These are phyloP conservation scores for Aleadryas rufinucha DNA, from an alignment of 2,113 vertebrate genomes.

Conservation along the genomic window DNA sequence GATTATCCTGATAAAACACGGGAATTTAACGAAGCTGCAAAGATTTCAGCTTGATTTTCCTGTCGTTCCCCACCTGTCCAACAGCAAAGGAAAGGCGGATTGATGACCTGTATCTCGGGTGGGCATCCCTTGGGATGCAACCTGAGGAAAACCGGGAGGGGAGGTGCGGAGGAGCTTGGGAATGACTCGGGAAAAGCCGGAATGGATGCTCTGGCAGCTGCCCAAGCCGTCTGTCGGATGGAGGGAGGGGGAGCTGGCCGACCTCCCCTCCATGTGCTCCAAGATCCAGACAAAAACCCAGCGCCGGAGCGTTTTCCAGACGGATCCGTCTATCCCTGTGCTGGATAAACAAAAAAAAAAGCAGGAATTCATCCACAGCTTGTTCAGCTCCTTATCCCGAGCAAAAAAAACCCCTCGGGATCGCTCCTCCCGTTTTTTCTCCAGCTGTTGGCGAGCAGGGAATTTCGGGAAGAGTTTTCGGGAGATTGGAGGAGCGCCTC, in stretches of 20 bases:
- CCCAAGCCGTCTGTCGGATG: background rate
- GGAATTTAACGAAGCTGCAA: background rate
- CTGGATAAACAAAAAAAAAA: background rate
- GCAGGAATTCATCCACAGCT: background rate
- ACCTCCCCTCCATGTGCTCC: background rate
- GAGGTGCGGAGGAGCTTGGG: background rate
- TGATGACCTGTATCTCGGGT: rapidly evolving
- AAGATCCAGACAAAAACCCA: background rate
- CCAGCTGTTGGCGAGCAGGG: background rate
- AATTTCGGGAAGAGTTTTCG: background rate
- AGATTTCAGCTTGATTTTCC: background rate
- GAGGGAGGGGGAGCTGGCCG: background rate
- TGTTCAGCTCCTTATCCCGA: background rate
- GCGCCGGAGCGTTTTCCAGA: background rate
- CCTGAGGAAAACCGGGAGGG: rapidly evolving
- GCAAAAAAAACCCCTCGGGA: background rate
- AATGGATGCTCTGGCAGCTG: background rate
- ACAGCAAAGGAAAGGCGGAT: background rate
- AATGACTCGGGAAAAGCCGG: background rate
- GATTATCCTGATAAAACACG: rapidly evolving
- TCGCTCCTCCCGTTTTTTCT: rapidly evolving
- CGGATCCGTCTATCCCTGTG: background rate
- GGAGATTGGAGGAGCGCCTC: rapidly evolving
- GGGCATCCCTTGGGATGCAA: background rate
- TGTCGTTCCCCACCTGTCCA: background rate